Evolutionary conservation across 1,140 invertebrate genomes (phyloP), one percentile per base, ranked within the genome.

Genomic region (Drosophila pruinosa): DNA sequence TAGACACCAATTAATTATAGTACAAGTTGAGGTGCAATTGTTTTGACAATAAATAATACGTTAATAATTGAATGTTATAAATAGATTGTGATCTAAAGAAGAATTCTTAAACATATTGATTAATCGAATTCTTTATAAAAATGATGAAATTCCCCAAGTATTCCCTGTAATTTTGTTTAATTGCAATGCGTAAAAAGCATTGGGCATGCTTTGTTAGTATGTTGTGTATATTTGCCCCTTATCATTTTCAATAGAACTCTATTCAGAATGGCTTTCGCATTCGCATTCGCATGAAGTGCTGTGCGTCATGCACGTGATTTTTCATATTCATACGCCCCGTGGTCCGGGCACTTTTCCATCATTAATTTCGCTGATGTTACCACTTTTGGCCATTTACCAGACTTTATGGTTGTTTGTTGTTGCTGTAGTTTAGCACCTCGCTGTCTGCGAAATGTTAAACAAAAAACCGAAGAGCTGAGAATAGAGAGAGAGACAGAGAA

Each of bases 271-370:
- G 14, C 4, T 15, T 38, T 50, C 47, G 19, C 15, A 54, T 26
- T 38, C 14, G 28, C 19, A 45, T 54, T 70, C 53, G 26, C 48
- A 36, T 38, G 39, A 31, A 50, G 21, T 22, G 34, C 43, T 63
- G 69, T 83, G 78, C 79, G 79, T 78, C 79, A 78, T 71, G 63
- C 79, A 82, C 78, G 79, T 82, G 78, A 83, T 78, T 67, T n/a
- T 67, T 77, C 19, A 17, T 3, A 43, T 14, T 71, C 31, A 64
- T 59, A 34, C 17, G 19, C 31, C 31, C 31, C 50, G 4, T 53
- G 15, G 5, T 22, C 28, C 31, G 28, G n/a, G n/a, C 22, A 3
- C n/a, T 12, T 14, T 22, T 12, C 4, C 12, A 47, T 47, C 26
- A 47, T 47, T 45, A 58, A 58, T 71, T 71, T 79, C 14, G 76